A percentile compares a stretch with the other conserved stretches of the same genome.
Evolutionary conservation across 2,888 invertebrate genomes (phyloP).

Genomic region (Neria commutata): DNA sequence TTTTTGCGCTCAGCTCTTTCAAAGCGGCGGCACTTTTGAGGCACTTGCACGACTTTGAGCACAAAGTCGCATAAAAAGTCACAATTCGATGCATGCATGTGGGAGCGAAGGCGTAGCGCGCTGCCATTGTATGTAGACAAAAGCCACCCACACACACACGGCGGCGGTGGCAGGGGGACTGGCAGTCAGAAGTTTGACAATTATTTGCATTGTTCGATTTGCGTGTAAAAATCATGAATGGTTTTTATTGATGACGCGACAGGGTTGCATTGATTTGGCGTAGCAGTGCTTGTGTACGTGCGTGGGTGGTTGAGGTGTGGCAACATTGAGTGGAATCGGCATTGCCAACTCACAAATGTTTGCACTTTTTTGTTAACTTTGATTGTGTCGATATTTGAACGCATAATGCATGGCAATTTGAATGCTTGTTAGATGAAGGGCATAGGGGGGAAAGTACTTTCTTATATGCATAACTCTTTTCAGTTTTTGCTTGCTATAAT

Average conservation of each 20-base stretch:
- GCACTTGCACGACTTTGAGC: too few species aligned
- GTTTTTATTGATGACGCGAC: slow-evolving; percentile 25
- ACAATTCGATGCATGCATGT: slow-evolving; percentile 32
- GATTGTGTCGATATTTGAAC: not conserved
- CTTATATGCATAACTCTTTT: too few species aligned
- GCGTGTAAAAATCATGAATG: slow-evolving; percentile 49
- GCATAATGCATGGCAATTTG: not conserved
- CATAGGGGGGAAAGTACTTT: too few species aligned
- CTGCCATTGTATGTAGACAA: not conserved
- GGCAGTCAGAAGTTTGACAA: slow-evolving; percentile 51
- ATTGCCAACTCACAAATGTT: not conserved
- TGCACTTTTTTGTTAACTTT: not conserved
- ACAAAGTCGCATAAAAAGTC: too few species aligned
- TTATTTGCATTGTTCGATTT: slow-evolving; percentile 51
- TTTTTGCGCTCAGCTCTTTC: not conserved
- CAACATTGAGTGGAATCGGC: slow-evolving; percentile 8
- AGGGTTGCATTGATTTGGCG: slow-evolving; percentile 32
- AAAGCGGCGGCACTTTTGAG: too few species aligned
- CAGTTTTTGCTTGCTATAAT: not conserved
- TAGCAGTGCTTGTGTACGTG: not conserved
- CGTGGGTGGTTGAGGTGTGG: not conserved
- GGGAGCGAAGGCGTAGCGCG: not conserved
- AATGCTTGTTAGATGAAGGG: too few species aligned
- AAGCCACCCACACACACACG: not conserved
- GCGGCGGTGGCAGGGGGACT: not conserved